A percentile compares a stretch with the other conserved stretches of the same genome.
phyloP scores from a whole-genome alignment of 2,797 vertebrate species.

The Paguma larvata region DNA sequence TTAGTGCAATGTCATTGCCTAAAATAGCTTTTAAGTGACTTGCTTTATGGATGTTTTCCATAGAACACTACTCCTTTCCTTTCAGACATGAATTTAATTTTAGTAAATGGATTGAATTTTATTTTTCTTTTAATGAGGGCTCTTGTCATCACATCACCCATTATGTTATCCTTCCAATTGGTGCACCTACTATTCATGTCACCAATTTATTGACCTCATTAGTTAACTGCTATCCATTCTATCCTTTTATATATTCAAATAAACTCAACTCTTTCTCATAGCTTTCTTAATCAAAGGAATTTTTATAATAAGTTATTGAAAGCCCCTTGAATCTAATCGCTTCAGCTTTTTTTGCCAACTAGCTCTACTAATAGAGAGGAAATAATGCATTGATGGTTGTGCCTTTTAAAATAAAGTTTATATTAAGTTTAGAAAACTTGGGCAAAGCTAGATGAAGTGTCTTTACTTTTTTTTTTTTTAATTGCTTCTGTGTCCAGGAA shows the following conservation, averaged over 20 bases:
- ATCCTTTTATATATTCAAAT: background rate
- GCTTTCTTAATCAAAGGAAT: slow-evolving; percentile 15
- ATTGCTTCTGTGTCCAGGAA: background rate
- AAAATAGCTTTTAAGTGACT: background rate
- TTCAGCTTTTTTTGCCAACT: background rate
- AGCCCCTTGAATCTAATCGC: slow-evolving; percentile 24
- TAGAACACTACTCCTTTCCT: background rate
- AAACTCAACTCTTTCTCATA: background rate
- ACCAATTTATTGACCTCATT: background rate
- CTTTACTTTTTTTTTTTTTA: slow-evolving; percentile 35
- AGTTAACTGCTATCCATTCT: background rate
- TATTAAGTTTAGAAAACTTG: slow-evolving; percentile 34
- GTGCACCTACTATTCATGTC: background rate
- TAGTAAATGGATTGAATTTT: background rate
- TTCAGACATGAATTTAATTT: slow-evolving; percentile 40
- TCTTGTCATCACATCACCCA: background rate
- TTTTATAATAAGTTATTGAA: slow-evolving; percentile 37
- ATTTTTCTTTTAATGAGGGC: slow-evolving; percentile 16
- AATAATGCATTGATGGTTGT: background rate
- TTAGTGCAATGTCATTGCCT: background rate
- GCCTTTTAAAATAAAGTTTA: slow-evolving; percentile 46
- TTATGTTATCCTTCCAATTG: background rate
- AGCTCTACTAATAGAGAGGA: background rate
- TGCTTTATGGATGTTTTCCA: slow-evolving; percentile 23
- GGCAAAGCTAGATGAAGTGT: background rate